Evolutionary conservation across 1,140 invertebrate genomes (phyloP), one percentile per base, ranked within the genome.

Genomic region (Lasaia peninsularis): DNA sequence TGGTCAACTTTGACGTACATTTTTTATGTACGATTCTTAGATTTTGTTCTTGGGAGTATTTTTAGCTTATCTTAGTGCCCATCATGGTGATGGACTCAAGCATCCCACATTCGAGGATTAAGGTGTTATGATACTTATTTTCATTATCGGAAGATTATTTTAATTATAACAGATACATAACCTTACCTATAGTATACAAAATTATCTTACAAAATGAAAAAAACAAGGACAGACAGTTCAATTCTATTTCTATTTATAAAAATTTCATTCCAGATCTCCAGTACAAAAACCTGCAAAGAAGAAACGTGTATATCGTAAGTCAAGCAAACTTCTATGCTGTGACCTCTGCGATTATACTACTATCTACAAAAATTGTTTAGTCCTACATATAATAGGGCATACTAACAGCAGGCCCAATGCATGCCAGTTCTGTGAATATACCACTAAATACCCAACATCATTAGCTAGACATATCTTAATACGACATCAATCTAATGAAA

Each of bases 321-420:
- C 44, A 11, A 48, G 48, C 11, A 67, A 67, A 52, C 5, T 54
- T 9, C 33, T 87, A 7, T 71, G 75, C 16, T 90, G 89, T 50
- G 73, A 84, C 1, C 37, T 79, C 10, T 90, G 89, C 58, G 74
- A 84, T 8, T 90, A 83, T 32, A 73, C 73, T 5, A 89, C 85
- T 5, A 48, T 62, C 6, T 83, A 89, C 55, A 88, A 83, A 48
- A 90, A 86, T 57, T 76, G 83, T 50, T 63, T 89, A 3, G 73
- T 83, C 10, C 71, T 80, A 28, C 88, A 90, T 18, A 32, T 72
- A 9, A 48, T 69, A 0, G 61, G 68, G 0, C 79, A 82, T 34
- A 65, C 40, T 0, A 57, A 63, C 6, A 52, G 24, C 2, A 78
- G 71, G 21, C 68, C 70, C 0, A 67, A 56, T 24, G 11, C 60